Evolutionary conservation across 2,888 invertebrate genomes (phyloP).

Genomic region (Megamerina dolium): DNA sequence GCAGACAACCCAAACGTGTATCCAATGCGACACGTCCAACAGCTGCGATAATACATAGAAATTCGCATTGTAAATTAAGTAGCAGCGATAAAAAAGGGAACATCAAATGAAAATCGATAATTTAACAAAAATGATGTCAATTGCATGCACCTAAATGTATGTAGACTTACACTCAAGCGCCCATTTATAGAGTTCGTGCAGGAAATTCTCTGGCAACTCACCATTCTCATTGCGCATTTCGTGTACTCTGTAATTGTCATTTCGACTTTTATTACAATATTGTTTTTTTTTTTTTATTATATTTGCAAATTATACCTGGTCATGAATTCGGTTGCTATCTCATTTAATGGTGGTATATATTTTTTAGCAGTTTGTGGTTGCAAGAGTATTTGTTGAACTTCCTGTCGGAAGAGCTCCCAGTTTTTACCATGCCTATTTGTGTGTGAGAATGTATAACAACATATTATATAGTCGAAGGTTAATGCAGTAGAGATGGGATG

Average conservation of each 20-base stretch:
- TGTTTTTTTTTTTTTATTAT: slow-evolving; percentile 3
- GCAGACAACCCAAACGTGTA: slow-evolving; percentile 69
- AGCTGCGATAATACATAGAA: slow-evolving; percentile 51
- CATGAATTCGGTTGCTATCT: slow-evolving; percentile 72
- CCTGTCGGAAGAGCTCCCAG: slow-evolving; percentile 79
- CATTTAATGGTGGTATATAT: slow-evolving; percentile 66
- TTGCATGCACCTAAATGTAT: no score
- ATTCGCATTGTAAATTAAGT: not conserved
- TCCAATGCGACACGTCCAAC: slow-evolving; percentile 78
- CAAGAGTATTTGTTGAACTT: slow-evolving; percentile 77
- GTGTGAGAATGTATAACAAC: not conserved
- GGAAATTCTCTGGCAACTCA: slow-evolving; percentile 74
- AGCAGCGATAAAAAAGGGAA: not conserved
- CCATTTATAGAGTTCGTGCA: slow-evolving; percentile 88
- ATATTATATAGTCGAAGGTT: no score
- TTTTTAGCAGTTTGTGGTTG: slow-evolving; percentile 72
- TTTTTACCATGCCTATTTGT: slow-evolving; percentile 71
- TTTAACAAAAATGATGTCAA: not conserved
- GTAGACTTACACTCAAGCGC: slow-evolving; percentile 77
- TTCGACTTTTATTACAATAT: not conserved
- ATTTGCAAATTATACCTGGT: slow-evolving; percentile 51
- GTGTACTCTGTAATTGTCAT: slow-evolving; percentile 55
- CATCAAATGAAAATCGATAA: not conserved
- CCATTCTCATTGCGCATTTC: slow-evolving; percentile 56
- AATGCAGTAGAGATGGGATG: no score